phyloP scores from a whole-genome alignment of 1,140 invertebrate genomes.

The Spodoptera litura region DNA sequence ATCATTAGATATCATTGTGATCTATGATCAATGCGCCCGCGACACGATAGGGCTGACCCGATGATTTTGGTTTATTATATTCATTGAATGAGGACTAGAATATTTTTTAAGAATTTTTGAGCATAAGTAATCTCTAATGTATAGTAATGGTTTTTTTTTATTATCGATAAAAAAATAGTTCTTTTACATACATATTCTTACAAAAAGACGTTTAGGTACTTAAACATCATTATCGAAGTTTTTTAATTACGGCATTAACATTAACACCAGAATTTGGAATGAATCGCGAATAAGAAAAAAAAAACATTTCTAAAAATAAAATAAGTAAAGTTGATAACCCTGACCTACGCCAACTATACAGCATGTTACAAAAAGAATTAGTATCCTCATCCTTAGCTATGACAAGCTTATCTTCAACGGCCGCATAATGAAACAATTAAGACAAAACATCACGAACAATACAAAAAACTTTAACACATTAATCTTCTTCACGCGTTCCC shows the following conservation, averaged over 20 bases:
- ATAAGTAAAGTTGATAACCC: neutral
- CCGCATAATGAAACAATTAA: slow-evolving; percentile 78
- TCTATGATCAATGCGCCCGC: slow-evolving; percentile 78
- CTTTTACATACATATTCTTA: no score
- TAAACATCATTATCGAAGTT: no score
- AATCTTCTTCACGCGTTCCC: slow-evolving; percentile 68
- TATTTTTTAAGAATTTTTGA: neutral
- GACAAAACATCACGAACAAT: slow-evolving; percentile 56
- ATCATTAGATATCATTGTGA: slow-evolving; percentile 85
- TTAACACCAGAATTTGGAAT: no score
- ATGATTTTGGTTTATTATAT: neutral
- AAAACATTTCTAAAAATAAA: no score
- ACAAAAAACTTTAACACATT: slow-evolving; percentile 54
- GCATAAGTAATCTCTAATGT: no score
- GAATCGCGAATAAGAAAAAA: no score
- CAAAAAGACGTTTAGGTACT: no score
- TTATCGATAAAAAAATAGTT: no score
- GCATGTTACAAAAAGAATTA: slow-evolving; percentile 25
- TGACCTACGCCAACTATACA: neutral
- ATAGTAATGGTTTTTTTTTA: no score
- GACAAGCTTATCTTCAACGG: slow-evolving; percentile 64
- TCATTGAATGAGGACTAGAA: neutral
- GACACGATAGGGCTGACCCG: slow-evolving; percentile 39
- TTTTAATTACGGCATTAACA: no score
- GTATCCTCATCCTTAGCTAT: slow-evolving; percentile 37